These are phyloP conservation scores for Metallyticus violacea DNA, from an alignment of 2,888 invertebrate species.

Conservation along the genomic window DNA sequence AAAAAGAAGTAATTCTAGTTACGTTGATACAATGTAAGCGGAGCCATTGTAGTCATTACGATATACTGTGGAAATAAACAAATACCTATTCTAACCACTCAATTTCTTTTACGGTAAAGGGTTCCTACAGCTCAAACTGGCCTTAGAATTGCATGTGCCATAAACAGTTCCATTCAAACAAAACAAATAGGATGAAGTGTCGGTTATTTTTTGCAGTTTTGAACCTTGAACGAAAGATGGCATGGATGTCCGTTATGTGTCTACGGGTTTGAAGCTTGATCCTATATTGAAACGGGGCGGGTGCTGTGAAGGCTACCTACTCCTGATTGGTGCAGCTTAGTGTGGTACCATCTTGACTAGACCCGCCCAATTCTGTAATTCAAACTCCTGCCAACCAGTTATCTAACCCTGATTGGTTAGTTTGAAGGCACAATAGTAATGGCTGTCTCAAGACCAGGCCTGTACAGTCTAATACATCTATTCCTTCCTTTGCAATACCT, in stretches of 20 bases:
- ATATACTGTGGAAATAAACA: not conserved
- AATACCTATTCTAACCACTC: not conserved
- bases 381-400: not conserved
- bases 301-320: not conserved
- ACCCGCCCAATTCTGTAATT: constrained; percentile 6
- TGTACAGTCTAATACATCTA: not conserved
- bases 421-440: not conserved
- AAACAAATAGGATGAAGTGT: not conserved
- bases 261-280: not conserved
- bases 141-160: no score
- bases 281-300: not conserved
- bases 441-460: not conserved
- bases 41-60: no score
- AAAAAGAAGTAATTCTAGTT: no score
- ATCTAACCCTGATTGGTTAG: constrained; percentile 1
- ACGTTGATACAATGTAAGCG: no score
- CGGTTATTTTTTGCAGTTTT: not conserved
- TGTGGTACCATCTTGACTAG: not conserved
- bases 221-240: constrained; percentile 2
- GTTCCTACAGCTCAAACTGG: no score
- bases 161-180: not conserved
- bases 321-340: not conserved
- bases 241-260: not conserved
- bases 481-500: not conserved
- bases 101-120: not conserved